Conservation (phyloP, 2,888 invertebrate genomes). For the Drosophila recens region DNA sequence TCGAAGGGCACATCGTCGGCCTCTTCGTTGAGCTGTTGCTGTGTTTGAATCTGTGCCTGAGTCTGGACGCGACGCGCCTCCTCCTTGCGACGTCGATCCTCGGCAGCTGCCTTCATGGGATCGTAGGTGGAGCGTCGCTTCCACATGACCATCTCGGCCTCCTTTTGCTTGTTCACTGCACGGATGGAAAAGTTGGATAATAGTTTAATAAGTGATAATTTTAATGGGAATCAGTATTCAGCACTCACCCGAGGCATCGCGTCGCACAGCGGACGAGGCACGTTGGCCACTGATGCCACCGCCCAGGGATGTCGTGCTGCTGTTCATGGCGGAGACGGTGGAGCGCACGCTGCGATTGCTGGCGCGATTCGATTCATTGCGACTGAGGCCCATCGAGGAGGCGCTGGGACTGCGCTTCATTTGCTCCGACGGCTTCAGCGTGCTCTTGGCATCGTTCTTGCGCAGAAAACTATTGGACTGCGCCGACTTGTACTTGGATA, state of each 20-base stretch:
- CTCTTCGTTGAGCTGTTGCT: slow-evolving; percentile 59
- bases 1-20: slow-evolving; percentile 76
- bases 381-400: slow-evolving; percentile 83
- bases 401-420: slow-evolving; percentile 85
- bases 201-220: neutral
- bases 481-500: slow-evolving; percentile 88
- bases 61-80: slow-evolving; percentile 85
- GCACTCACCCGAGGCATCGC: slow-evolving; percentile 82
- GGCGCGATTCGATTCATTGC: slow-evolving; percentile 81
- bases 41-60: slow-evolving; percentile 62
- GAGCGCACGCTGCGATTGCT: slow-evolving; percentile 85
- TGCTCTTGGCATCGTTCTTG: slow-evolving; percentile 87
- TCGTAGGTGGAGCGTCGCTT: slow-evolving; percentile 97
- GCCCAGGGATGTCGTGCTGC: slow-evolving; percentile 77
- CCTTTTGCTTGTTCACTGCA: slow-evolving; percentile 88
- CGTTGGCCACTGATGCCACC: slow-evolving; percentile 56
- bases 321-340: slow-evolving; percentile 78
- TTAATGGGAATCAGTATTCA: neutral
- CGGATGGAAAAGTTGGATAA: neutral
- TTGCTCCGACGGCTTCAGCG: slow-evolving; percentile 77
- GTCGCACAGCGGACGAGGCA: slow-evolving; percentile 78
- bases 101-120: slow-evolving; percentile 96
- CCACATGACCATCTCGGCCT: slow-evolving; percentile 97
- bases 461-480: slow-evolving; percentile 86
- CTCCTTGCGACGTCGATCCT: slow-evolving; percentile 90